These are phyloP conservation scores for Psittacula cyanocephala DNA, from an alignment of 2,113 vertebrate genomes.

Conservation along the genomic window DNA sequence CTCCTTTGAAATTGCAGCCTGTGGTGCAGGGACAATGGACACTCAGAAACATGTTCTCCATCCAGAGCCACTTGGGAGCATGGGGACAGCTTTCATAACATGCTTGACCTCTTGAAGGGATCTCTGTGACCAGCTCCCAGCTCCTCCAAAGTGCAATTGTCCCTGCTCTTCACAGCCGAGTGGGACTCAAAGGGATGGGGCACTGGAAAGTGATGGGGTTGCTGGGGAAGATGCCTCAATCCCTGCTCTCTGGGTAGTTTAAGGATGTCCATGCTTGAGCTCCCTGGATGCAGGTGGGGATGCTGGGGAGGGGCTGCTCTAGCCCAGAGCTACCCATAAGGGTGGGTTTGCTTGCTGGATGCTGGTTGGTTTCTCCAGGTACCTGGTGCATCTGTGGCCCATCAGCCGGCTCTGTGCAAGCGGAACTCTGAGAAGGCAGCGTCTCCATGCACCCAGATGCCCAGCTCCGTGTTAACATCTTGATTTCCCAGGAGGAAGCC, in stretches of 20 bases:
- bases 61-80: accelerated
- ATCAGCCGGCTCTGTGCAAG: background rate
- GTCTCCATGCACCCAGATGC: background rate
- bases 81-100: background rate
- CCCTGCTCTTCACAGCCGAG: accelerated
- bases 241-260: background rate
- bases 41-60: background rate
- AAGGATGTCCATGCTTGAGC: accelerated
- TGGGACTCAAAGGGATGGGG: background rate
- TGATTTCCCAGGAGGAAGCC: background rate
- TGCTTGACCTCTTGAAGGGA: background rate
- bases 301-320: background rate
- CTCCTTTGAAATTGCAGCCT: background rate
- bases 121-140: accelerated
- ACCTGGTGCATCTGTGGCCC: background rate
- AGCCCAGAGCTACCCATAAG: background rate
- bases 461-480: background rate
- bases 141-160: background rate
- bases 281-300: background rate
- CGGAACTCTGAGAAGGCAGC: background rate
- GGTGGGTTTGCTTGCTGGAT: background rate
- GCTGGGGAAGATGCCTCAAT: background rate
- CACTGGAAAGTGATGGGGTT: background rate
- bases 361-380: background rate
- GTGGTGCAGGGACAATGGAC: background rate